Conservation (phyloP, 2,113 vertebrate species). For the Hydropotes inermis region DNA sequence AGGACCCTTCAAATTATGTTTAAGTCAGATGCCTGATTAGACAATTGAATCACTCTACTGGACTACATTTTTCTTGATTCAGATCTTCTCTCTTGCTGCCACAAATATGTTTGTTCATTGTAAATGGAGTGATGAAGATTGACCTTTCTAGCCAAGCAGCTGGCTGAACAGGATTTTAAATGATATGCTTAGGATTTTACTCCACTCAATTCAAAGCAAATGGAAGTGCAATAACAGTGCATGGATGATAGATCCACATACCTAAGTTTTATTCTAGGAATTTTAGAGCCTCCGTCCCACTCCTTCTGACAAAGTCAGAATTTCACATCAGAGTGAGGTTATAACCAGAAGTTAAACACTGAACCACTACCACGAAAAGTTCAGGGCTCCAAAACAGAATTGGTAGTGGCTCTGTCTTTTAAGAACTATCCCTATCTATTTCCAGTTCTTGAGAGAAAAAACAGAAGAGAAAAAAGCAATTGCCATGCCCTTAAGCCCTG, state of each 20-base stretch:
- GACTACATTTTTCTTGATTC: neutral
- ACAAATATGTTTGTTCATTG: slow-evolving; percentile 56
- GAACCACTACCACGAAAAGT: slow-evolving; percentile 9
- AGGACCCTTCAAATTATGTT: slow-evolving; percentile 45
- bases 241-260: neutral
- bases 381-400: neutral
- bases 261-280: slow-evolving; percentile 30
- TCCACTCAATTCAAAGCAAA: slow-evolving; percentile 46
- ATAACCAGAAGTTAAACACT: neutral
- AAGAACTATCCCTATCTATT: slow-evolving; percentile 41
- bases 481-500: neutral
- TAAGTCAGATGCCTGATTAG: slow-evolving; percentile 62
- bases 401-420: neutral
- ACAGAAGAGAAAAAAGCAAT: neutral
- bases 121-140: slow-evolving; percentile 37
- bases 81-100: neutral
- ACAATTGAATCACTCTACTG: neutral
- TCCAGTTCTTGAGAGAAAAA: neutral
- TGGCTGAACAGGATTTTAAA: slow-evolving; percentile 2
- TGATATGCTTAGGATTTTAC: slow-evolving; percentile 48
- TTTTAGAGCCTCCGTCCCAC: neutral
- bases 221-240: slow-evolving; percentile 40
- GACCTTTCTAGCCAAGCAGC: slow-evolving; percentile 56
- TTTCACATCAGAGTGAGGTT: neutral
- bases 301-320: slow-evolving; percentile 24